These are phyloP conservation scores for Gymnocheta viridis DNA, from an alignment of 2,888 invertebrate genomes.

Conservation along the genomic window DNA sequence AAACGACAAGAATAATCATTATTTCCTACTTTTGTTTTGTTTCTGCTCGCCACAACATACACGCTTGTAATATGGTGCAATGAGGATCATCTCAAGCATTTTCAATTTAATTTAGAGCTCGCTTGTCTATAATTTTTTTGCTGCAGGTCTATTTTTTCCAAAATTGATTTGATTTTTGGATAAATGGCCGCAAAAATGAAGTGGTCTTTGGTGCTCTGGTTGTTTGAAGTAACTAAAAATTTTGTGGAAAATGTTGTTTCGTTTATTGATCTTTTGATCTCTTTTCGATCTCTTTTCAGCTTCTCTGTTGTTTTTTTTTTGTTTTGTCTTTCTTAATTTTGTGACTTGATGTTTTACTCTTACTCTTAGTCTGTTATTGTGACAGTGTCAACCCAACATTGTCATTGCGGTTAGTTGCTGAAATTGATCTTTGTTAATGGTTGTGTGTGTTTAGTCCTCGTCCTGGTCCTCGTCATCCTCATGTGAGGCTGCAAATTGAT, in stretches of 20 bases:
- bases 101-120: constrained; percentile 69
- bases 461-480: constrained; percentile 6
- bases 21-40: constrained; percentile 44
- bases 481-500: constrained; percentile 28
- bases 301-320: constrained; percentile 1
- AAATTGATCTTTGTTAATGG: constrained; percentile 66
- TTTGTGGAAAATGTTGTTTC: constrained; percentile 28
- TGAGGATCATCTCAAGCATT: constrained; percentile 40
- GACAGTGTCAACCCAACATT: constrained; percentile 58
- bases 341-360: constrained; percentile 13
- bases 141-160: constrained; percentile 6
- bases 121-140: constrained; percentile 67
- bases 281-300: not conserved
- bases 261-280: constrained; percentile 64
- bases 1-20: constrained; percentile 70
- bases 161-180: constrained; percentile 66
- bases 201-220: constrained; percentile 7
- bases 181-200: constrained; percentile 45
- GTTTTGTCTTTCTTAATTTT: not conserved
- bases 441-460: constrained; percentile 56
- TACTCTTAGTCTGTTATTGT: constrained; percentile 18
- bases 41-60: not conserved
- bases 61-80: not conserved
- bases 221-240: constrained; percentile 32
- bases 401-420: constrained; percentile 18